A percentile compares a stretch with the other conserved stretches of the same genome.
These are phyloP conservation scores for Agrilus planipennis DNA, from an alignment of 1,140 invertebrate species.

Conservation along the genomic window DNA sequence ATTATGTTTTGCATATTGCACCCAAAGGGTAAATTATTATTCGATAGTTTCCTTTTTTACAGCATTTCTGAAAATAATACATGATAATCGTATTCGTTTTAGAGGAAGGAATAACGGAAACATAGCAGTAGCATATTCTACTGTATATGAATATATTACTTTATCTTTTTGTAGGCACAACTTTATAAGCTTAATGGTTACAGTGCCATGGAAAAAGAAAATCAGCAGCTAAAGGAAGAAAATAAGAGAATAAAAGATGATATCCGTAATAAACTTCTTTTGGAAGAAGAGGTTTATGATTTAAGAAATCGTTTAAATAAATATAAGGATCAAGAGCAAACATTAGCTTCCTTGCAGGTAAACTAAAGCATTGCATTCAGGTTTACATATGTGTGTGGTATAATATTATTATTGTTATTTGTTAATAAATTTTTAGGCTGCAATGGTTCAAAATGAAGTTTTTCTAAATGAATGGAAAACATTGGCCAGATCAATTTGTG, in stretches of 20 bases:
- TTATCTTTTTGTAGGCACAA: conserved; percentile 32
- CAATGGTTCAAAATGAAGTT: conserved; percentile 34
- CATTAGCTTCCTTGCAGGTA: conserved; percentile 42
- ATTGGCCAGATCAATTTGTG: conserved; percentile 35
- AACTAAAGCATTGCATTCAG: too few species aligned
- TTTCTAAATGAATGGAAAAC: conserved; percentile 44
- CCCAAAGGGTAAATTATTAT: too few species aligned
- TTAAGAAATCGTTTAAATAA: conserved; percentile 41
- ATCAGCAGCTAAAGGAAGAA: conserved; percentile 38
- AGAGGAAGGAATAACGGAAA: too few species aligned
- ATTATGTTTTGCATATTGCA: too few species aligned
- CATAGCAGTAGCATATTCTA: too few species aligned
- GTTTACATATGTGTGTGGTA: conserved; percentile 2
- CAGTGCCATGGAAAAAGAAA: conserved; percentile 45
- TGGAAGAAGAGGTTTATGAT: conserved; percentile 51
- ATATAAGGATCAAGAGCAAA: conserved; percentile 39
- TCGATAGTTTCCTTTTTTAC: too few species aligned
- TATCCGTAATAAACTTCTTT: conserved; percentile 45
- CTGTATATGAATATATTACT: too few species aligned
- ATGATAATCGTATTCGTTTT: too few species aligned
- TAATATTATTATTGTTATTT: conserved; percentile 5
- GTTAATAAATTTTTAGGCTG: conserved; percentile 12
- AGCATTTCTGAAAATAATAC: too few species aligned
- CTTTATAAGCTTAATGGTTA: conserved; percentile 45
- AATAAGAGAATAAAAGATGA: conserved; percentile 42